These are phyloP conservation scores for Aptenodytes patagonicus DNA, from an alignment of 2,113 vertebrate species.

Conservation along the genomic window DNA sequence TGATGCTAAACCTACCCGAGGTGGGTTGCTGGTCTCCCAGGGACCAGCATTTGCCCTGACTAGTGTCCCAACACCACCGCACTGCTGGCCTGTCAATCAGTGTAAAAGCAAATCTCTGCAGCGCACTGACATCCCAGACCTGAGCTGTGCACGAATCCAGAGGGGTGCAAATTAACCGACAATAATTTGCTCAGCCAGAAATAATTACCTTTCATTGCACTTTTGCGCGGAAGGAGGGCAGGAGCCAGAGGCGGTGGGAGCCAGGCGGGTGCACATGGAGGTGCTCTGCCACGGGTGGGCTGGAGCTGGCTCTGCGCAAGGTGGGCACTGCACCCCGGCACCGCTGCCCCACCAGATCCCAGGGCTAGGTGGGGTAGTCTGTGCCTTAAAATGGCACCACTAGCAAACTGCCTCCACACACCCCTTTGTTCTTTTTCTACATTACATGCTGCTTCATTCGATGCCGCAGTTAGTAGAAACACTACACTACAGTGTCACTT, in stretches of 20 bases:
- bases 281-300: neutral
- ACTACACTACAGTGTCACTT: neutral
- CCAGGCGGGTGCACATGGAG: rapidly evolving
- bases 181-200: neutral
- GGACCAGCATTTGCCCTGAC: neutral
- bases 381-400: neutral
- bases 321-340: neutral
- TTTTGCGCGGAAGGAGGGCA: neutral
- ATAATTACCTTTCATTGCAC: neutral
- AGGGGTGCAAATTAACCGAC: neutral
- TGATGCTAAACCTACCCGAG: neutral
- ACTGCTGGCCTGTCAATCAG: neutral
- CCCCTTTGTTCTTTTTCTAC: neutral
- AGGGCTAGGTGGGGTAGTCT: rapidly evolving
- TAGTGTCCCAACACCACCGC: neutral
- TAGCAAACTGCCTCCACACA: neutral
- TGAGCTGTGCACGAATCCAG: too few relatives aligned
- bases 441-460: neutral
- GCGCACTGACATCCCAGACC: neutral
- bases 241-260: neutral
- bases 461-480: neutral
- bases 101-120: neutral
- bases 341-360: neutral
- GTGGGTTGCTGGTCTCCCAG: neutral
- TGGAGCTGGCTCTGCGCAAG: neutral